Base-by-base conservation (phyloP, 2,113 vertebrate species). In the Chloebia gouldiae region DNA sequence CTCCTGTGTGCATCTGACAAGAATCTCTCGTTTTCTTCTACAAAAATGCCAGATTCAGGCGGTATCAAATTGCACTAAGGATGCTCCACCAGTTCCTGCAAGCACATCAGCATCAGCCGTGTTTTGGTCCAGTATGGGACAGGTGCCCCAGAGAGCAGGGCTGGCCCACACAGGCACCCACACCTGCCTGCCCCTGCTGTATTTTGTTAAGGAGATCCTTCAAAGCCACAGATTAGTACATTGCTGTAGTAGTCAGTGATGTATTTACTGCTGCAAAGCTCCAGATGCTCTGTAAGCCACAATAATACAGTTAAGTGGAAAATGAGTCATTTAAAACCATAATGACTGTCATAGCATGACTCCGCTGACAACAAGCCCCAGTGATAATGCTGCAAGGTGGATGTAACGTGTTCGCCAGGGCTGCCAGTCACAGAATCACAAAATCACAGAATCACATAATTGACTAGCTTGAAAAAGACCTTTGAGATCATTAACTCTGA, bases 241-340 rank as follows among this genome's bases (percentile, higher is more conserved):
- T 11, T 37, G 39, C 47, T 81, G 60, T 57, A 28, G 21, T 25
- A 71, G 27, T 54, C 80, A 25, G 35, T 47, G 72, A 89, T 81
- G 56, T 56, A 90, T 79, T 85, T 68, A 81, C 49, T 85, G 66
- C 81, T 85, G 60, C 64, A 78, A 64, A 92, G 80, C 72, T 86
- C 68, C 88, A 88, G 88, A 81, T 86, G 86, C 76, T 92, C 56
- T 56, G 49, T 68, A 92, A 93, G 77, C 92, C 44, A 35, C 72
- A 49, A 64, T 84, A 92, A 93, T 70, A 78, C 30, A 83, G 80
- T 66, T 92, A 96, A 93, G 88, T 95, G 94, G 92, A 77, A 96
- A 93, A 94, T 71, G 64, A 95, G 56, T 89, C 10, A 79, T 77
- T 95, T 88, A 81, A 93, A 91, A 56, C 51, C 28, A 19, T 75